A percentile compares a stretch with the other conserved stretches of the same genome.
phyloP scores from a whole-genome alignment of 2,888 invertebrate species.

The Oscheius myriophilus region DNA sequence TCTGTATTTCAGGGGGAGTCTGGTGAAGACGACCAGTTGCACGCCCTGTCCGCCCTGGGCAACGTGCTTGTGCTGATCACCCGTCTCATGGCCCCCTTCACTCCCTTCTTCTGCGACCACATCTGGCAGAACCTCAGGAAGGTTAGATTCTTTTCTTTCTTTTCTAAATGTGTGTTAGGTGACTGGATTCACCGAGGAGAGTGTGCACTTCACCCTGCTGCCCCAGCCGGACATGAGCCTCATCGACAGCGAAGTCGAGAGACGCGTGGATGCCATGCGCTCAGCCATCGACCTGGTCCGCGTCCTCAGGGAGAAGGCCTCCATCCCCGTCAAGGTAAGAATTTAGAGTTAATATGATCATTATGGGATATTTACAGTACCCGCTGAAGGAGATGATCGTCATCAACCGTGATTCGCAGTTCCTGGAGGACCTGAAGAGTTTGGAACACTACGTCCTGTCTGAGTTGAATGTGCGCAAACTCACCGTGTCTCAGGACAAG shows the following conservation, averaged over 20 bases:
- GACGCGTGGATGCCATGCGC: conserved; percentile 89
- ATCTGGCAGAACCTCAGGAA: conserved; percentile 87
- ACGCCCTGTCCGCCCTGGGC: conserved; percentile 87
- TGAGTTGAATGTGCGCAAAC: conserved; percentile 88
- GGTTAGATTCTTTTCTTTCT: conserved; percentile 67
- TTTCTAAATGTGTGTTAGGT: conserved; percentile 33
- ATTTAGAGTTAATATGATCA: neutral
- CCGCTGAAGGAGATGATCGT: conserved; percentile 95
- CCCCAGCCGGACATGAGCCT: conserved; percentile 78
- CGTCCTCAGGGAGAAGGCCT: conserved; percentile 89
- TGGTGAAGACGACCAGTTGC: conserved; percentile 83
- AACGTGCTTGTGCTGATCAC: conserved; percentile 88
- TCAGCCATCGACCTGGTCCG: conserved; percentile 91
- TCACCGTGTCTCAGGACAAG: conserved; percentile 88
- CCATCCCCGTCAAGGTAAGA: conserved; percentile 84
- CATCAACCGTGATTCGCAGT: conserved; percentile 84
- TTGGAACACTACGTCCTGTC: conserved; percentile 87
- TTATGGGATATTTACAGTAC: conserved; percentile 76
- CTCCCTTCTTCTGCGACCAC: conserved; percentile 92
- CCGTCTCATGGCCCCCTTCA: conserved; percentile 94
- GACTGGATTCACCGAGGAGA: conserved; percentile 72
- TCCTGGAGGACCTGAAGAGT: conserved; percentile 82
- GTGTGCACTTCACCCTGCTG: conserved; percentile 91
- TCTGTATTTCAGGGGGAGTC: conserved; percentile 79
- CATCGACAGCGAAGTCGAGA: conserved; percentile 86